Evolutionary conservation across 2,113 vertebrate species (phyloP).

Genomic region (Phrynosoma blainvillii): DNA sequence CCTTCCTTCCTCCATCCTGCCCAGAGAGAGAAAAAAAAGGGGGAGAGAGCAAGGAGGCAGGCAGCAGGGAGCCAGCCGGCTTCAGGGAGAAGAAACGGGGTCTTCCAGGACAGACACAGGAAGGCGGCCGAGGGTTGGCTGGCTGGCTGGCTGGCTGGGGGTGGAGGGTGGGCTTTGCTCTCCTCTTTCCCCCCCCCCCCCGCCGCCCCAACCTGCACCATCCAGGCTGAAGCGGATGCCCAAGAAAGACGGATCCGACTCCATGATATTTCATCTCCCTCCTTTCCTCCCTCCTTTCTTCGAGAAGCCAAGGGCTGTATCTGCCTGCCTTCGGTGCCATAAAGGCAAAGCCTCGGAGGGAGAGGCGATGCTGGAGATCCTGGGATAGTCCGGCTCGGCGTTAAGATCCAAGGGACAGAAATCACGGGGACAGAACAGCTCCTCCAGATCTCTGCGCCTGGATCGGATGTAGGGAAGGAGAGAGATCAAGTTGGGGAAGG

Average conservation of each 20-base stretch:
- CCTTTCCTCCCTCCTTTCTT: slow-evolving; percentile 45
- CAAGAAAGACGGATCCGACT: slow-evolving; percentile 61
- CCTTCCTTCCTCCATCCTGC: slow-evolving; percentile 47
- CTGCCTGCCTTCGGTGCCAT: too few relatives aligned
- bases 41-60: too few relatives aligned
- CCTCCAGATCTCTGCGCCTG: slow-evolving; percentile 54
- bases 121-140: slow-evolving; percentile 57
- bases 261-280: slow-evolving; percentile 50
- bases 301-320: slow-evolving; percentile 61
- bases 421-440: slow-evolving; percentile 55
- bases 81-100: slow-evolving; percentile 63
- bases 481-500: slow-evolving; percentile 19
- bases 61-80: slow-evolving; percentile 47
- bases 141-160: slow-evolving; percentile 29
- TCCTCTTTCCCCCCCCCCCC: slow-evolving; percentile 61
- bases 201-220: slow-evolving; percentile 64
- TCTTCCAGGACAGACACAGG: slow-evolving; percentile 63
- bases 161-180: slow-evolving; percentile 48
- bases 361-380: slow-evolving; percentile 38
- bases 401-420: too few relatives aligned
- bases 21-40: background rate
- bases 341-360: slow-evolving; percentile 62
- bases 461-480: too few relatives aligned
- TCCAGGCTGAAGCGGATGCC: slow-evolving; percentile 61
- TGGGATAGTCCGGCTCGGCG: too few relatives aligned